Percentiles rank a stretch among this genome's conserved stretches.
phyloP scores from a whole-genome alignment of 92 coral and sea anemone species.

The Zoanthus sociatus region DNA sequence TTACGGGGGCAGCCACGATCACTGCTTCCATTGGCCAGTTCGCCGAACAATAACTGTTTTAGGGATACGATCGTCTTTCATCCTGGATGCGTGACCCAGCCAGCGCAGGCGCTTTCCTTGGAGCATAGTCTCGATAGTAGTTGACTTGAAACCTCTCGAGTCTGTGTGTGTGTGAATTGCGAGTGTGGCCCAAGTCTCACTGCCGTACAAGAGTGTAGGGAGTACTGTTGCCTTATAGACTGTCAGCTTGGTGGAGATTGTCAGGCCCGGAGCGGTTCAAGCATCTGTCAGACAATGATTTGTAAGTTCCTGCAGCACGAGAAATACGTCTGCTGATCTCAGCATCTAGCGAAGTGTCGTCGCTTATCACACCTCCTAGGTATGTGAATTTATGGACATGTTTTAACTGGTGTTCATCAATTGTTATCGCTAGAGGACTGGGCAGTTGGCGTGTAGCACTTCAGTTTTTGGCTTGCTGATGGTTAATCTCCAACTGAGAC shows the following conservation, averaged over 20 bases:
- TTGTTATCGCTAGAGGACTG: slow-evolving; percentile 10
- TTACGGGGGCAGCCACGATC: not conserved
- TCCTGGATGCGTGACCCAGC: not conserved
- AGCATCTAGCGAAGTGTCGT: not conserved
- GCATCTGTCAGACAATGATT: slow-evolving; percentile 9
- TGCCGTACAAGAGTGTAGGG: not conserved
- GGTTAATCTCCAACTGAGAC: slow-evolving; percentile 24
- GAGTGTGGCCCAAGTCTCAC: not conserved
- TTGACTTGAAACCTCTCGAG: not conserved
- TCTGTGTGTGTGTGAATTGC: slow-evolving; percentile 3
- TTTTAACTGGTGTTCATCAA: slow-evolving; percentile 13
- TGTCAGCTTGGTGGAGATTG: slow-evolving; percentile 14
- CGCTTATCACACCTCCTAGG: not conserved
- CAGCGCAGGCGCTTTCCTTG: slow-evolving; percentile 1
- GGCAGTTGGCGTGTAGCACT: slow-evolving; percentile 14
- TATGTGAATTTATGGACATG: slow-evolving; percentile 9
- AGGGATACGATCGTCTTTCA: not conserved
- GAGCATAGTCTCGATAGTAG: not conserved
- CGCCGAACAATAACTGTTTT: slow-evolving; percentile 5
- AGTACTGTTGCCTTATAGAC: not conserved
- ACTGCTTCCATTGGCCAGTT: not conserved
- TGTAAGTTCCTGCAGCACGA: slow-evolving; percentile 8
- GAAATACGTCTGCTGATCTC: slow-evolving; percentile 1
- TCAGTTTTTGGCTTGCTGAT: slow-evolving; percentile 24
- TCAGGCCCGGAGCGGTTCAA: slow-evolving; percentile 19